Conservation (phyloP, 2,797 vertebrate species). For the Rachycentron canadum region DNA sequence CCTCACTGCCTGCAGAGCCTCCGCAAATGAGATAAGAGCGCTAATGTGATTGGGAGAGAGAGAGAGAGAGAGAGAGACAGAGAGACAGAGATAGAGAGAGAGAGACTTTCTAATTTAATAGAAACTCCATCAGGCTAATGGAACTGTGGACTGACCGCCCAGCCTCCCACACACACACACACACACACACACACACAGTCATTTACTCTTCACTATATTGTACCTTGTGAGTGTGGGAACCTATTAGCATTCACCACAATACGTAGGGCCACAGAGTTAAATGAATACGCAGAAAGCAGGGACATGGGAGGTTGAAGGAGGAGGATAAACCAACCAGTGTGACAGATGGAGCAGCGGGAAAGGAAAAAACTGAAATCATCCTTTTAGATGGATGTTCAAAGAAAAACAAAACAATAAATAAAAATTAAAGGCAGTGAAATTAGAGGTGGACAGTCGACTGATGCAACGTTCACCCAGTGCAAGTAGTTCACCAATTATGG, state of each 20-base stretch:
- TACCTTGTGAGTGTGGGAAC: slow-evolving; percentile 73
- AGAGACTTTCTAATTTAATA: slow-evolving; percentile 84
- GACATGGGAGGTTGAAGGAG: slow-evolving; percentile 49
- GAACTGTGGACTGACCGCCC: slow-evolving; percentile 73
- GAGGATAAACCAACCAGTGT: slow-evolving; percentile 56
- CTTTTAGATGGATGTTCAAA: slow-evolving; percentile 44
- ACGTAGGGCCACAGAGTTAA: slow-evolving; percentile 51
- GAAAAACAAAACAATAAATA: slow-evolving; percentile 24
- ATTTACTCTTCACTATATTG: slow-evolving; percentile 68
- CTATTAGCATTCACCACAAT: slow-evolving; percentile 79
- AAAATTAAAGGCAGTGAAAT: slow-evolving; percentile 33
- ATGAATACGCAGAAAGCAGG: slow-evolving; percentile 58
- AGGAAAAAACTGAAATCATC: slow-evolving; percentile 32
- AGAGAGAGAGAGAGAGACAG: slow-evolving; percentile 45
- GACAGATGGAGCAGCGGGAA: slow-evolving; percentile 48
- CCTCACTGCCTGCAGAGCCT: slow-evolving; percentile 67
- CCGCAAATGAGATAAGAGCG: slow-evolving; percentile 86
- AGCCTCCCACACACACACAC: slow-evolving; percentile 53
- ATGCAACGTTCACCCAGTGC: slow-evolving; percentile 16
- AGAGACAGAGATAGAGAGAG: slow-evolving; percentile 54
- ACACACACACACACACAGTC: slow-evolving; percentile 44
- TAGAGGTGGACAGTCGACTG: slow-evolving; percentile 21
- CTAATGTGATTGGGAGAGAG: slow-evolving; percentile 86
- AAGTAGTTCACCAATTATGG: slow-evolving; percentile 50
- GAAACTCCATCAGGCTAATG: slow-evolving; percentile 86